Conservation (phyloP, 2,888 invertebrate species). For the Tineola bisselliella region DNA sequence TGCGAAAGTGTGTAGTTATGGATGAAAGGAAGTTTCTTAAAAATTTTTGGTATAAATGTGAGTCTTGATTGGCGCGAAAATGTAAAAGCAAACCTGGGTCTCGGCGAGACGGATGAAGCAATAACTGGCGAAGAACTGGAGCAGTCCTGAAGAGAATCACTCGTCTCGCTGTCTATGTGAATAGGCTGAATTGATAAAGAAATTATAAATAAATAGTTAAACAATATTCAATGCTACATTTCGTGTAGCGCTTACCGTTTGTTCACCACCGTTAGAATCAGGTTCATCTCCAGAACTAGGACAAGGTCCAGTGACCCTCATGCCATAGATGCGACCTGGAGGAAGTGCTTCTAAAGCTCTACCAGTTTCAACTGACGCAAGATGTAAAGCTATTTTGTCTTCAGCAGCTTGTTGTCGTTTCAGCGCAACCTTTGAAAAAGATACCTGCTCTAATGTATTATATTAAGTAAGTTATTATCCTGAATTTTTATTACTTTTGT, state of each 20-base stretch:
- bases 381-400: conserved; percentile 92
- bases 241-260: conserved; percentile 29
- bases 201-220: conserved; percentile 3
- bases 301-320: conserved; percentile 83
- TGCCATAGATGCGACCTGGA: conserved; percentile 90
- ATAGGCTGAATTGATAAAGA: conserved; percentile 28
- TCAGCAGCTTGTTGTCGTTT: conserved; percentile 97
- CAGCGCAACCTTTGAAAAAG: conserved; percentile 78
- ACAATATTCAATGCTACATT: too few species aligned
- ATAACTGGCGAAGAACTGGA: conserved; percentile 50
- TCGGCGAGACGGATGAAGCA: conserved; percentile 25
- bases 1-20: too few species aligned
- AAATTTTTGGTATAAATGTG: too few species aligned
- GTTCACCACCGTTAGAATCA: conserved; percentile 50
- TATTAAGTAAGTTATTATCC: background rate
- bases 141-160: conserved; percentile 55
- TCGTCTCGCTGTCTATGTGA: conserved; percentile 61
- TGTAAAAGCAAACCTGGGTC: conserved; percentile 24
- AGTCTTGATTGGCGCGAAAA: too few species aligned
- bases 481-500: too few species aligned
- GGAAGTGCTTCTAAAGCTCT: conserved; percentile 76
- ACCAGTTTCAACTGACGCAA: conserved; percentile 76
- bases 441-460: background rate
- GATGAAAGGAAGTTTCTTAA: too few species aligned
- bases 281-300: conserved; percentile 58